Percentiles rank a stretch among this genome's conserved stretches.
Evolutionary conservation across 2,888 invertebrate genomes (phyloP).

Genomic region (Drosophila tanythrix): DNA sequence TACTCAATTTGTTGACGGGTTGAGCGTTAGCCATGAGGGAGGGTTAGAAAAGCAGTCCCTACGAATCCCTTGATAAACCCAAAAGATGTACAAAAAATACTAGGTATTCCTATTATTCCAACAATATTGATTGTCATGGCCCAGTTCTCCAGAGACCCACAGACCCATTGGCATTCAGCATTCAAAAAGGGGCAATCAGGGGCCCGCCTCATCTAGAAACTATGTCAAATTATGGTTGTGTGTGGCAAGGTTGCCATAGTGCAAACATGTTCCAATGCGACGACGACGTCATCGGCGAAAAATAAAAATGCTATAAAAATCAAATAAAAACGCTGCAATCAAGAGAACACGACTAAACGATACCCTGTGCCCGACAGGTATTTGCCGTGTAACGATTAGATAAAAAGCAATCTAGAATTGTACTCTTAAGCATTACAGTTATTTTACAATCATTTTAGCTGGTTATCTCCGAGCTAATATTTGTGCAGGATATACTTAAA

Average conservation of each 20-base stretch:
- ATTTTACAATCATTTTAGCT: not conserved
- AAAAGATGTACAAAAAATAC: not conserved
- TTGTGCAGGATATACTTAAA: slow-evolving; percentile 33
- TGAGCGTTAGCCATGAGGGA: not conserved
- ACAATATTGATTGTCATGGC: slow-evolving; percentile 7
- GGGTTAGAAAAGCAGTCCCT: not conserved
- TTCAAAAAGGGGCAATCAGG: slow-evolving; percentile 16
- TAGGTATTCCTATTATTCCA: not conserved
- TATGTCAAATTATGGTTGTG: slow-evolving; percentile 19
- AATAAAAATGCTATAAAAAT: slow-evolving; percentile 67
- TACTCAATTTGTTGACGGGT: slow-evolving; percentile 42
- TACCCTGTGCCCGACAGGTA: slow-evolving; percentile 1
- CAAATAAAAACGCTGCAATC: slow-evolving; percentile 8
- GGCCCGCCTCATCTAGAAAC: slow-evolving; percentile 24
- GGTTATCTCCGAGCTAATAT: not conserved
- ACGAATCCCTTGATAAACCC: slow-evolving; percentile 2
- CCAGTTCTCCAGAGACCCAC: slow-evolving; percentile 22
- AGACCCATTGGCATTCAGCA: slow-evolving; percentile 44
- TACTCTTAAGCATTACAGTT: not conserved
- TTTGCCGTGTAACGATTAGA: not conserved
- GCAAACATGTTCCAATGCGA: slow-evolving; percentile 25
- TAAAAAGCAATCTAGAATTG: not conserved
- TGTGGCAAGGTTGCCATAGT: slow-evolving; percentile 16
- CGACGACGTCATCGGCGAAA: slow-evolving; percentile 59
- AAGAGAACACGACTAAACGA: not conserved